phyloP scores from a whole-genome alignment of 2,888 invertebrate genomes.

The Chydorus sphaericus region DNA sequence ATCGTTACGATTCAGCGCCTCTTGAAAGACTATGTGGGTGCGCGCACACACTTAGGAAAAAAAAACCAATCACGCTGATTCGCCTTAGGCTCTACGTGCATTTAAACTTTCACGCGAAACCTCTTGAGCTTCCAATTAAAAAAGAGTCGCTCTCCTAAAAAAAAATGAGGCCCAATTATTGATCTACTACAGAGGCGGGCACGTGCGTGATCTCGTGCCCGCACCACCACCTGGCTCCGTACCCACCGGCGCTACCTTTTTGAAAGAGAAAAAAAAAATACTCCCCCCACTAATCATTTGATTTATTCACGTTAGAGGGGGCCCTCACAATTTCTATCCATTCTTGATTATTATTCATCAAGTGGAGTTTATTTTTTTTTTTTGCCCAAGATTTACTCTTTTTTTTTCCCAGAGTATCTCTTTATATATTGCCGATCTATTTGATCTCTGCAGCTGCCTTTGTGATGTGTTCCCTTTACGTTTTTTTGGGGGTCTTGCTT shows the following conservation, averaged over 20 bases:
- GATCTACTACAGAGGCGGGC: neutral
- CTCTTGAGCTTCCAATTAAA: slow-evolving; percentile 2
- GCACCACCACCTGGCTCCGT: slow-evolving; percentile 1
- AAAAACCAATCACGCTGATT: neutral
- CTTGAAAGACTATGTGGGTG: neutral
- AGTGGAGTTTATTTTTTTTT: neutral
- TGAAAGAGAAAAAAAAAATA: no score
- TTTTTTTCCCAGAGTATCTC: neutral
- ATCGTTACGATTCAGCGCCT: no score
- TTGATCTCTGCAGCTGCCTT: slow-evolving; percentile 1
- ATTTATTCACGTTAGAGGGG: neutral
- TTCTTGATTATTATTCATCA: neutral
- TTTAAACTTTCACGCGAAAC: neutral
- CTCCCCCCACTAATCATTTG: slow-evolving; percentile 6
- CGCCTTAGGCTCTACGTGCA: neutral
- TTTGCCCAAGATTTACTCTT: neutral
- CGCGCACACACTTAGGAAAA: neutral
- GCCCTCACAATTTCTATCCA: neutral
- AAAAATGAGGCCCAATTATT: neutral
- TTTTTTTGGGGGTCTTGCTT: slow-evolving; percentile 15
- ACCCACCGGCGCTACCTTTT: neutral
- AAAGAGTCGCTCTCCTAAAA: neutral
- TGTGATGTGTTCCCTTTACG: slow-evolving; percentile 10
- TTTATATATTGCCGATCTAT: neutral
- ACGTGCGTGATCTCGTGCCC: neutral